Conservation (phyloP, 2,113 vertebrate genomes). For the Leptobrachium leishanense region DNA sequence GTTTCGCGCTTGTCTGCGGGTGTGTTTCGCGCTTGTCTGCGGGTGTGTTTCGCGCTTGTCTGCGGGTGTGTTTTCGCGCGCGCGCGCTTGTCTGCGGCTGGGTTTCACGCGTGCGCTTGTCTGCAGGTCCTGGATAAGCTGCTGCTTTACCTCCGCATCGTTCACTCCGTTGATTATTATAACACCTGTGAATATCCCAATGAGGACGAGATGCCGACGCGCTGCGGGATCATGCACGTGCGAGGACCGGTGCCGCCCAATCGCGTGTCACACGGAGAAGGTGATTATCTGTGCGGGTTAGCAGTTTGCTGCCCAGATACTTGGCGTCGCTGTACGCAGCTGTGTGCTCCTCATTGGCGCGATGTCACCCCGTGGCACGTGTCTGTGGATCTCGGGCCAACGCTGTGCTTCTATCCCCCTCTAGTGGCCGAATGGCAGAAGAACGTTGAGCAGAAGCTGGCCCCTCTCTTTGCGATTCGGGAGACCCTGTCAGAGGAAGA, state of each 20-base stretch:
- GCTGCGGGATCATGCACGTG: constrained; percentile 90
- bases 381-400: too few relatives aligned
- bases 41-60: too few relatives aligned
- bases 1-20: too few relatives aligned
- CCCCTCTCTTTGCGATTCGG: constrained; percentile 75
- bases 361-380: too few relatives aligned
- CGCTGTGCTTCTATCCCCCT: too few relatives aligned
- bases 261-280: constrained; percentile 84
- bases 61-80: too few relatives aligned
- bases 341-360: too few relatives aligned
- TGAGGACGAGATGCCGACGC: constrained; percentile 93
- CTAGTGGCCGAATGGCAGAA: constrained; percentile 90
- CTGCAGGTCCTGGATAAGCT: constrained; percentile 88
- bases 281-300: constrained; percentile 52
- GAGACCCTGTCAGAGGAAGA: constrained; percentile 86
- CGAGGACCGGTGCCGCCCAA: constrained; percentile 88
- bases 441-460: constrained; percentile 84
- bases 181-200: constrained; percentile 90
- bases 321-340: not conserved
- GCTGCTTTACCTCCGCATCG: constrained; percentile 83
- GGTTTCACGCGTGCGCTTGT: too few relatives aligned
- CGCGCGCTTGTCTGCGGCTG: not conserved
- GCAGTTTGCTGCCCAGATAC: not conserved
- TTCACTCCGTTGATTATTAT: constrained; percentile 91
- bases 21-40: too few relatives aligned